phyloP scores from a whole-genome alignment of 1,140 invertebrate species.

The Drosophila tani region DNA sequence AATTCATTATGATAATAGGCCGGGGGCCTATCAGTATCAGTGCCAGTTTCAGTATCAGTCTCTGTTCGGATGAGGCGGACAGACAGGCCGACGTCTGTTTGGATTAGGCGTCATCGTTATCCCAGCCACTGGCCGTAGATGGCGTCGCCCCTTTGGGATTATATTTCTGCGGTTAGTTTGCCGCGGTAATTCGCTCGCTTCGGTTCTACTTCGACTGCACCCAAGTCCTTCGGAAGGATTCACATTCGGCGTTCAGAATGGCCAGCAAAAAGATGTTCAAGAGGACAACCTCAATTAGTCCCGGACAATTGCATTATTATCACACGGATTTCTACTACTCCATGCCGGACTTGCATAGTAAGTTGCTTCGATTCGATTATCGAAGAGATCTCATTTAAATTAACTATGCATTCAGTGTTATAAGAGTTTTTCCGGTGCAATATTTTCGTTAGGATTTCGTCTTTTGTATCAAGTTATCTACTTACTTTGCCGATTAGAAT shows the following conservation, averaged over 20 bases:
- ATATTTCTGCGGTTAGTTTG: slow-evolving; percentile 46
- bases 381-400: not conserved
- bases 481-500: slow-evolving; percentile 4
- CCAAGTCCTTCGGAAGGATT: not conserved
- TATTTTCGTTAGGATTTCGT: not conserved
- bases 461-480: not conserved
- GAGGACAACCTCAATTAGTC: slow-evolving; percentile 51
- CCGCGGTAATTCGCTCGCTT: slow-evolving; percentile 37
- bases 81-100: slow-evolving; percentile 28
- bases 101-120: slow-evolving; percentile 53
- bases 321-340: slow-evolving; percentile 82
- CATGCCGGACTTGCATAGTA: slow-evolving; percentile 76
- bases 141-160: slow-evolving; percentile 42
- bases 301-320: slow-evolving; percentile 74
- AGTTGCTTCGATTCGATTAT: slow-evolving; percentile 18
- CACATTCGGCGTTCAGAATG: slow-evolving; percentile 32
- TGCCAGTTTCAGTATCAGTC: slow-evolving; percentile 44
- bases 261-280: slow-evolving; percentile 49
- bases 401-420: not conserved
- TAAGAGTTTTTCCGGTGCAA: not conserved
- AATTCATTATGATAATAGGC: slow-evolving; percentile 59
- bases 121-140: slow-evolving; percentile 28
- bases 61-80: slow-evolving; percentile 23
- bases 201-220: slow-evolving; percentile 25
- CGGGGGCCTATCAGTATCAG: slow-evolving; percentile 52